These are phyloP conservation scores for Hemibagrus wyckioides DNA, from an alignment of 2,113 vertebrate genomes.

Conservation along the genomic window DNA sequence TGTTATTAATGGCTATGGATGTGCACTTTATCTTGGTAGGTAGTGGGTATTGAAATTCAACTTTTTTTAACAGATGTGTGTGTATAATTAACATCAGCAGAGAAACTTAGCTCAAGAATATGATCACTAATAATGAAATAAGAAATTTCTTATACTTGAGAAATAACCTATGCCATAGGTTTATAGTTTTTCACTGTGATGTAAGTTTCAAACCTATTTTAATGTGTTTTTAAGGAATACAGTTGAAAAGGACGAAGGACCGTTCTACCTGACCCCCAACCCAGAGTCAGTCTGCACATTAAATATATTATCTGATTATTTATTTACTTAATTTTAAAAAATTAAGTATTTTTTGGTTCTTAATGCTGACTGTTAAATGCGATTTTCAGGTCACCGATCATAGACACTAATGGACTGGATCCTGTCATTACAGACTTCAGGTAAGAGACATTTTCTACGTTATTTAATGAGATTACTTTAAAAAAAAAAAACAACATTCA, in stretches of 20 bases:
- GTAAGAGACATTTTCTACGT: conserved; percentile 49
- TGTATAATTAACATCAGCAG: background rate
- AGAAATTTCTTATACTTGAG: background rate
- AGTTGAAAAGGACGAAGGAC: conserved; percentile 53
- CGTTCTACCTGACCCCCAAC: conserved; percentile 57
- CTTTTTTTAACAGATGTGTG: background rate
- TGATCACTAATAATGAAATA: background rate
- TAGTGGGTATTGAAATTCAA: background rate
- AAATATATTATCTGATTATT: background rate
- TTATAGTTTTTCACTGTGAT: background rate
- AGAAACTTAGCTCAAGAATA: background rate
- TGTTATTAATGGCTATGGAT: background rate
- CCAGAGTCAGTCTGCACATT: conserved; percentile 58
- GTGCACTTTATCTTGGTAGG: too few relatives aligned
- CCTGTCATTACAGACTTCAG: conserved; percentile 67
- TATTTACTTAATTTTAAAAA: too few relatives aligned
- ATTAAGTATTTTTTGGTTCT: background rate
- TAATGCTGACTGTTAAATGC: background rate
- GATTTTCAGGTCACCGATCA: conserved; percentile 62
- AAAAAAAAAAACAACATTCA: background rate
- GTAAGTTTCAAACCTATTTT: background rate
- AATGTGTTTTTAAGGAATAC: conserved; percentile 59
- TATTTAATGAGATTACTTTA: background rate
- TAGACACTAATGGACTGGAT: conserved; percentile 68
- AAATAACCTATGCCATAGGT: background rate